Percentiles rank a stretch among this genome's conserved stretches.
phyloP scores from a whole-genome alignment of 1,140 invertebrate genomes.

The Achatina immaculata region DNA sequence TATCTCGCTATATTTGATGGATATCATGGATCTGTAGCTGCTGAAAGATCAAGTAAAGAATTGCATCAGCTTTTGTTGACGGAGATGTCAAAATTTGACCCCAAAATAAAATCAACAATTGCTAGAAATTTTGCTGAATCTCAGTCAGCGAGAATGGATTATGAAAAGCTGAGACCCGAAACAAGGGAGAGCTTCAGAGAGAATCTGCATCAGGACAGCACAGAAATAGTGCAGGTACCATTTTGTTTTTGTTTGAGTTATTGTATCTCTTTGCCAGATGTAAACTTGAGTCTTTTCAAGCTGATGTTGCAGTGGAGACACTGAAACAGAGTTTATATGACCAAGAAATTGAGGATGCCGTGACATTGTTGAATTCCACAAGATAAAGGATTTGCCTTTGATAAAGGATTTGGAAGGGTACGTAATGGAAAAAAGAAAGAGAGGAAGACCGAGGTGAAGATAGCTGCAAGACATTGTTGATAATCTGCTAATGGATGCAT shows the following conservation, averaged over 20 bases:
- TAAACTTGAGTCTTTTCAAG: too few relatives aligned
- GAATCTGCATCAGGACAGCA: conserved; percentile 59
- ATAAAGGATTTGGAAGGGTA: too few relatives aligned
- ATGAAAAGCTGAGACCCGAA: conserved; percentile 56
- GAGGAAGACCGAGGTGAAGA: too few relatives aligned
- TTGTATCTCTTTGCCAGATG: too few relatives aligned
- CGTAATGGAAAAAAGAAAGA: too few relatives aligned
- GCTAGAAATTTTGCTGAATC: conserved; percentile 50
- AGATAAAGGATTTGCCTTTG: too few relatives aligned
- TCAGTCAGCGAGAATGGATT: conserved; percentile 52
- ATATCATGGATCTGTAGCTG: conserved; percentile 66
- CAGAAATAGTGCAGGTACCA: conserved; percentile 51
- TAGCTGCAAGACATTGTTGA: too few relatives aligned
- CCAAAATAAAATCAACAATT: conserved; percentile 55
- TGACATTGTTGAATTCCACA: too few relatives aligned
- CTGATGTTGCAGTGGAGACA: too few relatives aligned
- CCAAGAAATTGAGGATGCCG: too few relatives aligned
- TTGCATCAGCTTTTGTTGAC: conserved; percentile 64
- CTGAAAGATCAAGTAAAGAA: conserved; percentile 62
- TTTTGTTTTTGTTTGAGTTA: neutral
- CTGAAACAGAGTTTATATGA: too few relatives aligned
- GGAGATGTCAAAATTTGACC: conserved; percentile 64
- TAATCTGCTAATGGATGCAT: too few relatives aligned
- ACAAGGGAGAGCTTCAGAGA: conserved; percentile 55
- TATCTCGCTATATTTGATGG: conserved; percentile 69